Conservation (phyloP, 2,113 vertebrate genomes). For the Paracanthobrama guichenoti region DNA sequence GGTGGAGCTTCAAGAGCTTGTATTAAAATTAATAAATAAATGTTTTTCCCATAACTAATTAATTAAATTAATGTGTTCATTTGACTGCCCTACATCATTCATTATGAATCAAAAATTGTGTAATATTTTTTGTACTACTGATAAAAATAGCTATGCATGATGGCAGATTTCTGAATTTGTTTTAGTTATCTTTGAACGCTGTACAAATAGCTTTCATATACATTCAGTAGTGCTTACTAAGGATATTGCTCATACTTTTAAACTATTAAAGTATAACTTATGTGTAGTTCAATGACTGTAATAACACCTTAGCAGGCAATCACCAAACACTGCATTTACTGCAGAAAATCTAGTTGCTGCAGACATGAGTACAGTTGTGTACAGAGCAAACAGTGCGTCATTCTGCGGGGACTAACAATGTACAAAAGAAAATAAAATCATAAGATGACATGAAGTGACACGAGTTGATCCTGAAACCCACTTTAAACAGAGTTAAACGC, state of each 20-base stretch:
- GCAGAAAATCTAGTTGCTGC: neutral
- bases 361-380: neutral
- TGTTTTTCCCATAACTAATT: too few species aligned
- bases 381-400: neutral
- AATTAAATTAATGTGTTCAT: too few species aligned
- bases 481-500: slow-evolving; percentile 22
- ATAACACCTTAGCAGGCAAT: neutral
- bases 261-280: too few species aligned
- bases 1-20: too few species aligned
- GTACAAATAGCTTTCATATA: too few species aligned
- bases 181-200: too few species aligned
- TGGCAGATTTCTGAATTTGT: neutral
- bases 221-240: too few species aligned
- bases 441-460: neutral
- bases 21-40: too few species aligned
- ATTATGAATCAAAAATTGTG: neutral
- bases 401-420: slow-evolving; percentile 1
- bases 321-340: neutral
- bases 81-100: neutral
- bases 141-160: neutral
- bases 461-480: slow-evolving; percentile 26
- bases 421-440: slow-evolving; percentile 17
- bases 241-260: too few species aligned
- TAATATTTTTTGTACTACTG: neutral
- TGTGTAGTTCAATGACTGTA: too few species aligned